Base-by-base conservation (phyloP, 2,888 invertebrate species). In the Fragum fragum region DNA sequence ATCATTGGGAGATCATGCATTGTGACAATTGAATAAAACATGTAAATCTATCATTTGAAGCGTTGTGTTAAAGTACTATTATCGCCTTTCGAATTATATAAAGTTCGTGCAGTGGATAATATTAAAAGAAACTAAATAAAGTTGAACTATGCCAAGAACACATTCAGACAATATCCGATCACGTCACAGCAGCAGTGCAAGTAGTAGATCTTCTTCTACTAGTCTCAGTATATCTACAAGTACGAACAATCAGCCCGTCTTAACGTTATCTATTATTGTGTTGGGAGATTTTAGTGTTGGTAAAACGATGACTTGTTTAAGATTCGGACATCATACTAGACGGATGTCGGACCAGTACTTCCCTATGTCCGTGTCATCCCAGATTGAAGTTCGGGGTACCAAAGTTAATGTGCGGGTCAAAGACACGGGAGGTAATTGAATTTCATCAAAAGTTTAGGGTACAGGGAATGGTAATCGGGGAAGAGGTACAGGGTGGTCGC, bases 271-370 rank as follows among this genome's bases (percentile, higher is more conserved):
- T 5, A 69, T 76, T 11, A 26, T 76, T 18, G 55, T 76, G 28
- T 18, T 76, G 21, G 75, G 75, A 14, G 75, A 76, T 23, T 69
- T 55, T 21, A 69, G 23, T 52, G 75, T 76, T 11, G 75, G 75
- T 11, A 76, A 76, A 18, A 76, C 75, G 26, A 69, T 68, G 2
- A 59, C 75, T 14, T 59, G 68, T 39, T 9, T 55, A 11, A 70
- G 28, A 53, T 53, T 70, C 26, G 70, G 53, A 7, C 18, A 21
- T 26, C 70, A 70, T 14, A 53, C 9, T 5, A 57, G 69, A 5
- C 52, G 68, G 21, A 21, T 66, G n/a, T 23, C 23, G 7, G 9
- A 23, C 7, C 66, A 39, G 26, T 26, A n/a, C 1, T 66, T 42
- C 29, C 66, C 66, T 11, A n/a, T 66, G 42, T 42, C 42, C 2